A percentile compares a stretch with the other conserved stretches of the same genome.
Evolutionary conservation across 2,797 vertebrate species (phyloP).

Genomic region (Spinibarbus caldwelli): DNA sequence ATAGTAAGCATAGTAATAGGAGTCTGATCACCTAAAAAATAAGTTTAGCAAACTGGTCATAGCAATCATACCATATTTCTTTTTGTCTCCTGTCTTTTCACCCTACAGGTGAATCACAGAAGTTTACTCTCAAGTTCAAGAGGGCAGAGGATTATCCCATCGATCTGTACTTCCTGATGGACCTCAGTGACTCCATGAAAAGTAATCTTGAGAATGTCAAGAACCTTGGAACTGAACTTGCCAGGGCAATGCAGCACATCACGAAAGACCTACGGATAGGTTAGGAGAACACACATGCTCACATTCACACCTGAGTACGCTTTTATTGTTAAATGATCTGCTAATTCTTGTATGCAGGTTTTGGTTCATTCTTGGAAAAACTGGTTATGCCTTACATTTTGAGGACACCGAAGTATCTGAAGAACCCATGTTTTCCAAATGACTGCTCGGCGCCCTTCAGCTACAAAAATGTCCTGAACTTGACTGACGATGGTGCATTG

Average conservation of each 20-base stretch:
- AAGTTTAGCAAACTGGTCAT: neutral
- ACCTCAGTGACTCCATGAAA: constrained; percentile 95
- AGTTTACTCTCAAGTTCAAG: constrained; percentile 90
- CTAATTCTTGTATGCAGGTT: constrained; percentile 75
- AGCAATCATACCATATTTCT: neutral
- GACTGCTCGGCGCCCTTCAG: constrained; percentile 97
- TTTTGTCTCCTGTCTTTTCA: neutral
- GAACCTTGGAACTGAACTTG: constrained; percentile 90
- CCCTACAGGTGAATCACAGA: constrained; percentile 87
- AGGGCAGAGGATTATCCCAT: constrained; percentile 96
- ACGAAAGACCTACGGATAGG: constrained; percentile 94
- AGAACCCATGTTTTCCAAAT: constrained; percentile 89
- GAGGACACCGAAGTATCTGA: constrained; percentile 85
- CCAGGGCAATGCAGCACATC: constrained; percentile 88
- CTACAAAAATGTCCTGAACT: constrained; percentile 93
- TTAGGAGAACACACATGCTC: constrained; percentile 64
- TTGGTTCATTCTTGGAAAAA: constrained; percentile 97
- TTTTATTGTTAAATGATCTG: neutral
- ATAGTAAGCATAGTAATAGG: neutral
- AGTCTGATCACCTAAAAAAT: neutral
- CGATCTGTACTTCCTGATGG: constrained; percentile 97
- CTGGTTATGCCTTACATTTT: constrained; percentile 97
- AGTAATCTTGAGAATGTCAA: constrained; percentile 97
- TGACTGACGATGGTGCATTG: constrained; percentile 82
- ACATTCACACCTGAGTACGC: neutral